Base-by-base conservation (phyloP, 2,797 vertebrate species). In the Pangasius macronema region DNA sequence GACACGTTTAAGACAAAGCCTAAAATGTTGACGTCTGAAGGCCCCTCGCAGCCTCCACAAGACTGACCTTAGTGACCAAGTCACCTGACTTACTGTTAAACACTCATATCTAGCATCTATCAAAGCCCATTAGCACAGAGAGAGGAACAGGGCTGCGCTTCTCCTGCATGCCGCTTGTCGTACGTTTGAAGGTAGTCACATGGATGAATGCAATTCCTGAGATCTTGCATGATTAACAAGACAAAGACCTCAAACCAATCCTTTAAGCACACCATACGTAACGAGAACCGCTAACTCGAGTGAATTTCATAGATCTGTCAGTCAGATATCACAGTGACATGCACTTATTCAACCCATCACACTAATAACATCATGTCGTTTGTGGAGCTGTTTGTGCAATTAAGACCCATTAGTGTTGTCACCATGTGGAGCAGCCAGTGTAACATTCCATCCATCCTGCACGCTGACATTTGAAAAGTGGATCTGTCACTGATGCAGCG, bases 381-480 rank as follows among this genome's bases (percentile, higher is more conserved):
- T 79, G 82, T 57, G 14, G 46, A 85, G 57, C 82, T 53, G 76
- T 85, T 86, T 20, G n/a, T 33, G 42, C 77, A 89, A 89, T 86
- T 27, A 89, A 61, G 61, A 68, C 36, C 63, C 67, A 86, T 88
- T 83, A 80, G 83, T 36, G 75, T 51, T 72, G 86, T 83, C 86
- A 75, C 73, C 63, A 70, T 57, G 51, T 85, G 83, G 39, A 53
- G 57, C 75, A 82, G 80, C 53, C 57, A 79, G 77, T 87, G n/a
- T 68, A 82, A 81, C 84, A 80, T 83, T 68, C 70, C 18, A 33
- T 86, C 82, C 84, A 88, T 89, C 88, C 88, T 90, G 83, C 80
- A 90, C 39, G 53, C 85, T 87, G 87, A 85, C 87, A 84, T 90
- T 87, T 89, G 82, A 87, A 88, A 82, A 77, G 87, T 86, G 85